Evolutionary conservation across 2,888 invertebrate genomes (phyloP), one percentile per base, ranked within the genome.

Genomic region (Caenorhabditis zanzibari): DNA sequence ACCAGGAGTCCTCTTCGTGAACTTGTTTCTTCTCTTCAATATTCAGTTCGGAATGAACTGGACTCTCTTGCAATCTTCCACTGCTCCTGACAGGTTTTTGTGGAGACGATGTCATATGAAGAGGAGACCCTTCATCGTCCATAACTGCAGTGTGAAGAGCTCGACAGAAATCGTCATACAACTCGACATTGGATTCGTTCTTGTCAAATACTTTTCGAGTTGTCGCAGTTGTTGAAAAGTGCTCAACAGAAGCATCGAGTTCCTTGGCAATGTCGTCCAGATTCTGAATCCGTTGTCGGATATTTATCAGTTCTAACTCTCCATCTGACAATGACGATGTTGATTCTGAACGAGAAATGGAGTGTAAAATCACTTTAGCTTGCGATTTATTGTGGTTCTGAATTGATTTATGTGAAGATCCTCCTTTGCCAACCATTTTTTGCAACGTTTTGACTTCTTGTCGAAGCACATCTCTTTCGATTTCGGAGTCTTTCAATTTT

Each of bases 181-280:
- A 14, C 32, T 76, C 84, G 14, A 74, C 73, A 9, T 83, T 69
- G 22, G 74, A 68, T 24, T 77, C 64, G 14, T 71, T 59, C 9
- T 22, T 59, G n/a, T 72, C 52, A 47, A 58, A 64, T 9, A 26
- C 38, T 26, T 68, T 66, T 10, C 47, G 59, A 12, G 24, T 24
- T 14, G 16, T 47, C 52, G 54, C 69, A n/a, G 22, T 7, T 12
- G 52, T 59, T 12, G 79, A 74, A 41, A 81, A 76, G 52, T 85
- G 82, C 16, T 84, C 85, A 12, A 87, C 82, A 22, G 87, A 84
- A 1, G 82, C 81, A 41, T 87, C 87, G 5, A 86, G 66, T 44
- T 86, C 85, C 19, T 79, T 83, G 10, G 87, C 85, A 68, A 86
- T 86, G 10, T 85, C 82, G 63, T 86, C 86, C 1, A 87, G 71